Evolutionary conservation across 2,113 vertebrate species (phyloP).

Genomic region (Triplophysa rosa): DNA sequence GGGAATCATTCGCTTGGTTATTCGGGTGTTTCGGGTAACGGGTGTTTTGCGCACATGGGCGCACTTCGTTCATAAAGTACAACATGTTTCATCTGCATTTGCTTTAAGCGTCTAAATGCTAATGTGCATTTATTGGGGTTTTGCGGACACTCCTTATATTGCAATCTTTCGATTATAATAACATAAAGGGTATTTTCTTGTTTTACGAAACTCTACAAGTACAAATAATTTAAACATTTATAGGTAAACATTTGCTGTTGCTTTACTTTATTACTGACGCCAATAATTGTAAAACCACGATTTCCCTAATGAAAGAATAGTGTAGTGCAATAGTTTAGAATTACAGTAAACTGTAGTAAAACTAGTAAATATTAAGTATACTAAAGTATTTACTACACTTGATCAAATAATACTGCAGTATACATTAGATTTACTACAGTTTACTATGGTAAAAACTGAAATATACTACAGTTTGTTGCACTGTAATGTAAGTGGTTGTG

Average conservation of each 20-base stretch:
- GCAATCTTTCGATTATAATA: not conserved
- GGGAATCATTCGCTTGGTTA: not conserved
- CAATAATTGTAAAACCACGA: not conserved
- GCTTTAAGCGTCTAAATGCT: not conserved
- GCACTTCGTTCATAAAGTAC: slow-evolving; percentile 5
- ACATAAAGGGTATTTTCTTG: too few relatives aligned
- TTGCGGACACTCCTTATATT: not conserved
- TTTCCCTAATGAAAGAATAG: too few relatives aligned
- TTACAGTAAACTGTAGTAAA: too few relatives aligned
- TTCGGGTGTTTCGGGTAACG: not conserved
- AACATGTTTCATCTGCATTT: not conserved
- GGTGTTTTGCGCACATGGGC: not conserved
- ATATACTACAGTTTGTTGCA: not conserved
- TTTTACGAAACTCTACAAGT: too few relatives aligned
- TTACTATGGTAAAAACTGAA: too few relatives aligned
- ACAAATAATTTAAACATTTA: too few relatives aligned
- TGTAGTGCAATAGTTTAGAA: too few relatives aligned
- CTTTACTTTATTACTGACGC: not conserved
- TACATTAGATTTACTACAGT: too few relatives aligned
- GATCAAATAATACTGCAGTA: too few relatives aligned
- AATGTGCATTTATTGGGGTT: not conserved
- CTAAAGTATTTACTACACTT: too few relatives aligned
- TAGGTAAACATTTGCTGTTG: too few relatives aligned
- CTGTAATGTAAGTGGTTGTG: not conserved
- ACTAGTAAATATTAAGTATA: too few relatives aligned